Conservation (phyloP, 2,888 invertebrate species). For the Brenthis daphne region DNA sequence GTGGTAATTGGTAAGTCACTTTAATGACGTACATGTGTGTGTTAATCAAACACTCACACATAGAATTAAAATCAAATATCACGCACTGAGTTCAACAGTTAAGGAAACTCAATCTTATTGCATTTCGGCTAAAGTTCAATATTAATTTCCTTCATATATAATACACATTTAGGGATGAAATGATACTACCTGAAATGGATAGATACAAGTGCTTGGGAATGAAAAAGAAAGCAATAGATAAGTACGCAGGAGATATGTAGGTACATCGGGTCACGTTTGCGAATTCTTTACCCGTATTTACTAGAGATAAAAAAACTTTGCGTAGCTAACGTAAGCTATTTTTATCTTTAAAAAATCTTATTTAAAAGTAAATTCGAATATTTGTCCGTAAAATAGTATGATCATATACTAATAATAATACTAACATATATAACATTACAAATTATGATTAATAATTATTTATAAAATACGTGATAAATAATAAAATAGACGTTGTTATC, state of each 20-base stretch:
- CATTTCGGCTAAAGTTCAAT: conserved; percentile 20
- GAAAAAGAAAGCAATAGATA: conserved; percentile 45
- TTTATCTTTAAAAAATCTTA: conserved; percentile 5
- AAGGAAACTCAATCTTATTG: conserved; percentile 40
- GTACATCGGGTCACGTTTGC: conserved; percentile 22
- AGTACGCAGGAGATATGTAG: conserved; percentile 30
- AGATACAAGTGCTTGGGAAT: conserved; percentile 34
- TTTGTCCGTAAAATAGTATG: neutral
- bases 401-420: too few species aligned
- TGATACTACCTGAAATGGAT: conserved; percentile 48
- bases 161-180: conserved; percentile 51
- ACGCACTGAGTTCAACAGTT: conserved; percentile 21
- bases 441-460: too few species aligned
- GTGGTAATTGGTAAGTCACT: conserved; percentile 35
- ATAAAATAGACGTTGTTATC: too few species aligned
- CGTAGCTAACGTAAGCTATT: conserved; percentile 16
- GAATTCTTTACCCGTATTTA: conserved; percentile 24
- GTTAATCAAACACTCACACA: conserved; percentile 70
- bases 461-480: too few species aligned
- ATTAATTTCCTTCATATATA: conserved; percentile 28
- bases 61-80: conserved; percentile 26
- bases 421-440: too few species aligned
- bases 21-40: conserved; percentile 38
- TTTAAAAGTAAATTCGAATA: neutral
- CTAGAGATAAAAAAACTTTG: conserved; percentile 20